Evolutionary conservation across 2,113 vertebrate species (phyloP).

Genomic region (Felis chaus): DNA sequence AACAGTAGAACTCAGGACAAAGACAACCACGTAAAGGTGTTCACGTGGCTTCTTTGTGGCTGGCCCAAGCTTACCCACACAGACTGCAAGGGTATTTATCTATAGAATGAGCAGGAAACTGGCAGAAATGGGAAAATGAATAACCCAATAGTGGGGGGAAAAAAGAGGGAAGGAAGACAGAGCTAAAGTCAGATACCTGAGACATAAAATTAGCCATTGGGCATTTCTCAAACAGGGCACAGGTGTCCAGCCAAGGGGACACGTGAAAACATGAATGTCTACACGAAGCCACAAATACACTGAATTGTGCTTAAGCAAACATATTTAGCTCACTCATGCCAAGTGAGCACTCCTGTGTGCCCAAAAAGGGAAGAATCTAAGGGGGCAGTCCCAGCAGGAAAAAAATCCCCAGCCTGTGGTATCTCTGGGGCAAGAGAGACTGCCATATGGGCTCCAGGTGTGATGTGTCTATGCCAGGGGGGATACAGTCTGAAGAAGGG

Average conservation of each 20-base stretch:
- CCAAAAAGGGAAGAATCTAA: neutral
- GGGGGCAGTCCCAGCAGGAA: rapidly evolving
- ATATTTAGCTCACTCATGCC: neutral
- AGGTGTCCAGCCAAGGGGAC: neutral
- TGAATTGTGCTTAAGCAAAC: neutral
- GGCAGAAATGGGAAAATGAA: neutral
- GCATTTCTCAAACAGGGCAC: neutral
- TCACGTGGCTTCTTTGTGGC: neutral
- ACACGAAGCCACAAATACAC: neutral
- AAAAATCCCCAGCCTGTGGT: neutral
- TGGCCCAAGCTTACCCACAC: neutral
- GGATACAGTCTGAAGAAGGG: neutral
- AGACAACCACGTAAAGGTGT: neutral
- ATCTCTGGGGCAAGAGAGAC: neutral
- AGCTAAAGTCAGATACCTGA: neutral
- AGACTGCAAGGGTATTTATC: neutral
- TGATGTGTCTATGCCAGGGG: neutral
- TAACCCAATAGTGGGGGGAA: neutral
- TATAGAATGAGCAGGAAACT: neutral
- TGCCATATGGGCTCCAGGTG: neutral
- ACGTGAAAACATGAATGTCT: neutral
- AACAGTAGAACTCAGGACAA: neutral
- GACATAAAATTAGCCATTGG: neutral
- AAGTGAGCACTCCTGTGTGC: neutral
- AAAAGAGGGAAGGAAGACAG: neutral